Percentiles rank a stretch among this genome's conserved stretches.
Evolutionary conservation across 2,888 invertebrate species (phyloP).

Genomic region (Pterobdella sp.): DNA sequence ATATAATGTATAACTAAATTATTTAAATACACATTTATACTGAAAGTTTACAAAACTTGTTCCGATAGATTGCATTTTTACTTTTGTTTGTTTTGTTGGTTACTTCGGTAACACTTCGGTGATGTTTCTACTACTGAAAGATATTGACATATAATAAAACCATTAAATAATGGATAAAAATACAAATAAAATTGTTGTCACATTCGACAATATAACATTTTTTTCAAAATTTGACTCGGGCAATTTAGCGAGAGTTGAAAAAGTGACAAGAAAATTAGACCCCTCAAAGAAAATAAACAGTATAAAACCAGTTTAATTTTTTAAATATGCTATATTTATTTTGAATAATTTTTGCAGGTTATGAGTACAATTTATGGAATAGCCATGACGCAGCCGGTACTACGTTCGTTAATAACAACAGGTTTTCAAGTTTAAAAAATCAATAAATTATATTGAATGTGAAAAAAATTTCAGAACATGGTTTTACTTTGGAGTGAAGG

Average conservation of each 20-base stretch:
- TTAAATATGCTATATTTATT: too few species aligned
- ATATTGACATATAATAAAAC: background rate
- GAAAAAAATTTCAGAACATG: conserved; percentile 58
- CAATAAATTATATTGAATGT: background rate
- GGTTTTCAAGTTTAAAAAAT: conserved; percentile 40
- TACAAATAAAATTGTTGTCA: conserved; percentile 43
- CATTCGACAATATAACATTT: conserved; percentile 64
- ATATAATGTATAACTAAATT: too few species aligned
- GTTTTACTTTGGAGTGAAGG: conserved; percentile 79
- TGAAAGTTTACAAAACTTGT: too few species aligned
- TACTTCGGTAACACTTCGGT: background rate
- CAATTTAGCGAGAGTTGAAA: conserved; percentile 74
- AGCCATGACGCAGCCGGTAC: conserved; percentile 79
- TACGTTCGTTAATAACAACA: conserved; percentile 76
- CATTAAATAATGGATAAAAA: background rate
- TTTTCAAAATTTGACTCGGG: conserved; percentile 83
- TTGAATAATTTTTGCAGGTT: conserved; percentile 53
- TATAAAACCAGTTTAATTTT: too few species aligned
- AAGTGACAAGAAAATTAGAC: conserved; percentile 49
- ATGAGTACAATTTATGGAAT: conserved; percentile 83
- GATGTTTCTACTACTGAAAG: background rate
- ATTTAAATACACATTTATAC: too few species aligned
- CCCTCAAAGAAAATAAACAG: too few species aligned
- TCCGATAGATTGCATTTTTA: background rate
- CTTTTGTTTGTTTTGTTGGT: conserved; percentile 2